Evolutionary conservation across 2,888 invertebrate species (phyloP).

Genomic region (Pasiphila rectangulata): DNA sequence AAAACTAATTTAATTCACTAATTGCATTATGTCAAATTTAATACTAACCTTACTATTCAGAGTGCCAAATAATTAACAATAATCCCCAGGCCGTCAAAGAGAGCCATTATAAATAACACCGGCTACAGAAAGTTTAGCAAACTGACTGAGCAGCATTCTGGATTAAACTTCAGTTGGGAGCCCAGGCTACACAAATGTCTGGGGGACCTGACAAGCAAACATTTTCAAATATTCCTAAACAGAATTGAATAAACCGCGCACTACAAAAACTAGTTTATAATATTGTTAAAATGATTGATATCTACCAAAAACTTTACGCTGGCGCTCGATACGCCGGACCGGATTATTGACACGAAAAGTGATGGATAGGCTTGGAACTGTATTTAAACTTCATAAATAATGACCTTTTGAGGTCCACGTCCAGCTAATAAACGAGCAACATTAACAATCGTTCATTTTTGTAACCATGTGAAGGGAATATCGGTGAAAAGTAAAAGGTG

Average conservation of each 20-base stretch:
- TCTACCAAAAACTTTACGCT: slow-evolving; percentile 47
- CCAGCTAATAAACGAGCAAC: slow-evolving; percentile 38
- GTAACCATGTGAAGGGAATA: too few relatives aligned
- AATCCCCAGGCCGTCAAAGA: slow-evolving; percentile 57
- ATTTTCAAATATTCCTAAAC: slow-evolving; percentile 9
- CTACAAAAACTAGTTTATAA: slow-evolving; percentile 47
- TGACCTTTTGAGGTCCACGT: slow-evolving; percentile 34
- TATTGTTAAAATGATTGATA: slow-evolving; percentile 70
- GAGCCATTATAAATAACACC: slow-evolving; percentile 67
- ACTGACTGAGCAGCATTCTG: slow-evolving; percentile 57
- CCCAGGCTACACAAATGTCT: slow-evolving; percentile 36
- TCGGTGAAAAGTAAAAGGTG: too few relatives aligned
- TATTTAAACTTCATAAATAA: slow-evolving; percentile 55
- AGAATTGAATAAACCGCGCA: slow-evolving; percentile 14
- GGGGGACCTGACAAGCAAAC: slow-evolving; percentile 21
- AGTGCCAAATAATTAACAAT: slow-evolving; percentile 54
- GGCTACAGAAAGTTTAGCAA: slow-evolving; percentile 60
- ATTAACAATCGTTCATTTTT: too few relatives aligned
- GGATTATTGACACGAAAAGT: slow-evolving; percentile 61
- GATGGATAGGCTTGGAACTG: slow-evolving; percentile 64
- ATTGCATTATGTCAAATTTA: slow-evolving; percentile 4
- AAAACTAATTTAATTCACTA: too few relatives aligned
- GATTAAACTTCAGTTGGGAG: slow-evolving; percentile 56
- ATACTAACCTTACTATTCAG: slow-evolving; percentile 8
- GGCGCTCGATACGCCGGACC: slow-evolving; percentile 42